Conservation (phyloP, 2,888 invertebrate genomes). For the Amaurobius ferox region DNA sequence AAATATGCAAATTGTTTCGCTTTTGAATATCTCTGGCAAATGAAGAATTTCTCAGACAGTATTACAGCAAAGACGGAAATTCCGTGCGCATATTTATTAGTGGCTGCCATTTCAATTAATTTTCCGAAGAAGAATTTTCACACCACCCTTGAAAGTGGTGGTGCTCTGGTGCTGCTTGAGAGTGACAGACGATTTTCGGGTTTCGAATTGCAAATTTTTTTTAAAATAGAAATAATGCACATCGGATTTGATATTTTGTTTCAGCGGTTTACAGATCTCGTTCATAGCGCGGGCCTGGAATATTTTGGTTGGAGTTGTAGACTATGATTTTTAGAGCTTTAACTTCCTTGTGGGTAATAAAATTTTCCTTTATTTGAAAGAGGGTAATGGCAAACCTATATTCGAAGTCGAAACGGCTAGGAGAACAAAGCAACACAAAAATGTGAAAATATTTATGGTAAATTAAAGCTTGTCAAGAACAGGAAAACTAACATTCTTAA, state of each 20-base stretch:
- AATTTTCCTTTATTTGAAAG: background rate
- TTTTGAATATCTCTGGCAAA: conserved; percentile 7
- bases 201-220: background rate
- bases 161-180: background rate
- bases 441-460: too few species aligned
- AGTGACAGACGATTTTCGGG: background rate
- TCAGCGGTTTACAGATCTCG: background rate
- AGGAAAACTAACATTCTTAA: too few species aligned
- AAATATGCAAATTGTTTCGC: conserved; percentile 16
- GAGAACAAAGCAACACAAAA: too few species aligned
- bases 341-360: background rate
- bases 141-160: background rate
- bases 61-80: background rate
- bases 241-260: conserved; percentile 11
- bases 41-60: background rate
- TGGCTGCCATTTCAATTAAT: conserved; percentile 10
- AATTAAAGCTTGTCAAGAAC: too few species aligned
- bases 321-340: background rate
- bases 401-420: too few species aligned
- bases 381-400: too few species aligned
- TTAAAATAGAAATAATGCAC: background rate
- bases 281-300: too few species aligned
- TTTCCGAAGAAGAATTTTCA: background rate
- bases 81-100: conserved; percentile 7
- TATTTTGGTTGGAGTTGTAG: background rate